Conservation (phyloP, 2,113 vertebrate genomes). For the Urocynchramus pylzowi region DNA sequence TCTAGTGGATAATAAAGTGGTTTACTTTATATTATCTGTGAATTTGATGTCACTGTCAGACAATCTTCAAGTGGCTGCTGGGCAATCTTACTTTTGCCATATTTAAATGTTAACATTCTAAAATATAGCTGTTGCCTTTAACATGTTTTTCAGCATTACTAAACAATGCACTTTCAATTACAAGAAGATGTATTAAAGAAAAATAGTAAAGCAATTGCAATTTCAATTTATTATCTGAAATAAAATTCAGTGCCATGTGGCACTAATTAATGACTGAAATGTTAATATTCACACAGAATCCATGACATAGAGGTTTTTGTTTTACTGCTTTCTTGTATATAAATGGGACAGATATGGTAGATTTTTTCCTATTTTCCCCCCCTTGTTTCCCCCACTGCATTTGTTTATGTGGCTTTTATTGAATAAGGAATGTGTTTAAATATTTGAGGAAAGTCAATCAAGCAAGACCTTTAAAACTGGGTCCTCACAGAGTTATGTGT, state of each 20-base stretch:
- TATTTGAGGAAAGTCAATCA: not conserved
- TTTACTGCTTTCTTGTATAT: not conserved
- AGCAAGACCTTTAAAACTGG: not conserved
- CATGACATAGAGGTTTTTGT: not conserved
- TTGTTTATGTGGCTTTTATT: not conserved
- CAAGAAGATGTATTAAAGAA: not conserved
- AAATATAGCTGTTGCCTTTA: not conserved
- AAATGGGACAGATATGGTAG: not conserved
- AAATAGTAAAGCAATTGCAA: not conserved
- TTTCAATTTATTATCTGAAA: not conserved
- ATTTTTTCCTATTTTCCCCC: fast-evolving
- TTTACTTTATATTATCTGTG: not conserved
- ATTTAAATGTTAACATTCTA: not conserved
- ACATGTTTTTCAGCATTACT: not conserved
- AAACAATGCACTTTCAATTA: not conserved
- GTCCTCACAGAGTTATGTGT: not conserved
- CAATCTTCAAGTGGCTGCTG: not conserved
- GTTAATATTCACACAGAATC: not conserved
- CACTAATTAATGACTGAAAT: not conserved
- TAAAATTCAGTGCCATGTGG: not conserved
- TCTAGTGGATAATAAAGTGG: not conserved
- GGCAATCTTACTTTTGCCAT: not conserved
- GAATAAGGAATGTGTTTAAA: not conserved
- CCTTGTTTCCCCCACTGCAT: not conserved
- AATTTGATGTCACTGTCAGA: not conserved